phyloP scores from a whole-genome alignment of 1,140 invertebrate species.

The Drosophila pallidifrons region DNA sequence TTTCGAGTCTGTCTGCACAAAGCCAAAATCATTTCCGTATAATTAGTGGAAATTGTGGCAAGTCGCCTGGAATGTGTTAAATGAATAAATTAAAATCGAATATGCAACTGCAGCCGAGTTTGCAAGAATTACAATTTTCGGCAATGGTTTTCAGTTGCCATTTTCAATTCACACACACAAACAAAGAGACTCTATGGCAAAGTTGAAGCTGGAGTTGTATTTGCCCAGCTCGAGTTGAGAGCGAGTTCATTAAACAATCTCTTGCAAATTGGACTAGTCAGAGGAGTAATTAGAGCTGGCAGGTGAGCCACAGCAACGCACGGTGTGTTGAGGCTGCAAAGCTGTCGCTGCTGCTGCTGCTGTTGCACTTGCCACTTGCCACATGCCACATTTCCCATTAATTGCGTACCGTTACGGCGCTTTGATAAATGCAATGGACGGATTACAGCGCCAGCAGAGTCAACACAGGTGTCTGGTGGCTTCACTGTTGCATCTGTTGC shows the following conservation, averaged over 20 bases:
- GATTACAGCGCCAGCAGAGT: constrained; percentile 45
- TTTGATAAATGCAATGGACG: constrained; percentile 46
- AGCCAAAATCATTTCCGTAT: constrained; percentile 16
- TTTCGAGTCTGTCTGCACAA: constrained; percentile 3
- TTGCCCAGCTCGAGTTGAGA: constrained; percentile 26
- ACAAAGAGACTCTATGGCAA: background rate
- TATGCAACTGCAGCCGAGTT: background rate
- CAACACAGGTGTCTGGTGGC: constrained; percentile 26
- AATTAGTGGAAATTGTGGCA: constrained; percentile 18
- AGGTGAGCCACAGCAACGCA: constrained; percentile 34
- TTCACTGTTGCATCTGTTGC: background rate
- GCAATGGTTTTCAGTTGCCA: constrained; percentile 1
- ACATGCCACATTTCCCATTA: constrained; percentile 58
- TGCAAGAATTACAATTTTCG: constrained; percentile 29
- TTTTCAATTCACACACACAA: constrained; percentile 29
- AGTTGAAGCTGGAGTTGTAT: constrained; percentile 16
- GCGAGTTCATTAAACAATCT: constrained; percentile 62
- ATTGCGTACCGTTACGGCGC: constrained; percentile 57
- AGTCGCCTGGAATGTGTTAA: constrained; percentile 10
- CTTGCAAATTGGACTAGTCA: constrained; percentile 55
- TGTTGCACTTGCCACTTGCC: constrained; percentile 16
- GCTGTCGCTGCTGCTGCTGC: background rate
- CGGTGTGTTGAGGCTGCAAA: background rate
- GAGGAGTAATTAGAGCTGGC: constrained; percentile 66
- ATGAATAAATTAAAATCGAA: constrained; percentile 9